Base-by-base conservation (phyloP, 2,113 vertebrate species). In the Microtus oregoni region DNA sequence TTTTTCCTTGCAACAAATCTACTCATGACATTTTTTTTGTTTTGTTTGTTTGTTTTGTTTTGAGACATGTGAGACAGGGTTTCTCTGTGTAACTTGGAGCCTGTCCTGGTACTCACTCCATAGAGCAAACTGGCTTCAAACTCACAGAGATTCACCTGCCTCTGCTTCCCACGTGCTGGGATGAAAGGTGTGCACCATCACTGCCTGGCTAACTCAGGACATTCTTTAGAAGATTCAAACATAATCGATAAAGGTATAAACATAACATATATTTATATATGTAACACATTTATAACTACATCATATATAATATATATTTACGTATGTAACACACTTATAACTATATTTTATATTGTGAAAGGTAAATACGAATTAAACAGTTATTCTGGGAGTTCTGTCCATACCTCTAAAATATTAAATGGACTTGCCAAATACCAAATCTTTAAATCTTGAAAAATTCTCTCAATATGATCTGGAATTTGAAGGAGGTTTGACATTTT, bases 391-490 rank as follows among this genome's bases (percentile, higher is more conserved):
- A 79, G 22, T 94, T 94, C 32, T 70, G 5, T 65, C 52, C 6
- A 82, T 44, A 81, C 87, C 17, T 77, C 61, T 91, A 78, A 89
- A 88, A 95, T 73, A 92, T 68, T 70, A 86, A 92, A 86, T 89
- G 30, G 90, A 92, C 3, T 89, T 83, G 24, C 68, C 92, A 96
- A 86, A 94, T 52, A 55, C 5, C 90, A 86, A 89, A 55, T n/a
- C 44, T 90, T 38, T 72, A 93, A 95, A 88, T 15, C 38, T 90
- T 96, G 32, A 90, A 91, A 92, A 91, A 30, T 47, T 3, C 61
- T 79, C 77, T 73, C 75, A 70, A 92, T 95, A 13, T 14, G 8
- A 77, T 68, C 81, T 93, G 61, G 88, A 77, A 92, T 72, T 72
- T 73, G 13, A 77, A 28, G 22, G 41, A 44, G 3, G 22, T 94